A percentile compares a stretch with the other conserved stretches of the same genome.
These are phyloP conservation scores for Synanceia verrucosa DNA, from an alignment of 2,797 vertebrate species.

Conservation along the genomic window DNA sequence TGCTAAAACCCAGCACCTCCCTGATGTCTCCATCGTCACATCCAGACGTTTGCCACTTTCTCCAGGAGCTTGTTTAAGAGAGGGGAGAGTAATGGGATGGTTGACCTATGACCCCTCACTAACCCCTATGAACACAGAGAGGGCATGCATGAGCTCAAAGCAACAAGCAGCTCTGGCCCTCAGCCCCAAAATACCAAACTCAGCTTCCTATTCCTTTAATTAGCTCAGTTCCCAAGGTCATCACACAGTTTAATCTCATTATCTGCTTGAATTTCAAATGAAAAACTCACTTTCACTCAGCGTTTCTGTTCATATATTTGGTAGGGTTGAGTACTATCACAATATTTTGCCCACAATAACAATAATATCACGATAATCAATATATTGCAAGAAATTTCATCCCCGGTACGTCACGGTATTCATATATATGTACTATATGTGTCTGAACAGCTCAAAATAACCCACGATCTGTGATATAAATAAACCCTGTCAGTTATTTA, in stretches of 20 bases:
- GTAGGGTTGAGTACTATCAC: too few relatives aligned
- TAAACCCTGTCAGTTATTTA: not conserved
- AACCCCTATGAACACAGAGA: slow-evolving; percentile 65
- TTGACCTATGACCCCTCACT: slow-evolving; percentile 71
- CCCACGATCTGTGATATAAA: not conserved
- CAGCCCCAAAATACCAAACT: slow-evolving; percentile 25
- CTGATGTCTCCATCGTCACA: slow-evolving; percentile 40
- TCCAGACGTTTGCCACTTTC: slow-evolving; percentile 59
- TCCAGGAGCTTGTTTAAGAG: slow-evolving; percentile 54
- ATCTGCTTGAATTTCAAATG: not conserved
- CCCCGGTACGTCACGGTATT: too few relatives aligned
- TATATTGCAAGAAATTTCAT: too few relatives aligned
- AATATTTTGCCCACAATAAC: too few relatives aligned
- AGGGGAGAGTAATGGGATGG: slow-evolving; percentile 45
- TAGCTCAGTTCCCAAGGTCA: not conserved
- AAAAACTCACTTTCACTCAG: too few relatives aligned
- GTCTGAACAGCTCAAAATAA: not conserved
- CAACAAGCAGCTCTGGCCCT: slow-evolving; percentile 15
- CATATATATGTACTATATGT: too few relatives aligned
- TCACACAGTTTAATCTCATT: not conserved
- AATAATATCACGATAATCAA: too few relatives aligned
- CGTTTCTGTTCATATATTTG: too few relatives aligned
- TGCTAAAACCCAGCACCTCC: not conserved
- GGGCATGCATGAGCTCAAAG: slow-evolving; percentile 33
- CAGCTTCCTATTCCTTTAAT: not conserved